Evolutionary conservation across 92 coral and sea anemone species (phyloP), one percentile per base, ranked within the genome.

Genomic region (Zoanthus sansibaricus): DNA sequence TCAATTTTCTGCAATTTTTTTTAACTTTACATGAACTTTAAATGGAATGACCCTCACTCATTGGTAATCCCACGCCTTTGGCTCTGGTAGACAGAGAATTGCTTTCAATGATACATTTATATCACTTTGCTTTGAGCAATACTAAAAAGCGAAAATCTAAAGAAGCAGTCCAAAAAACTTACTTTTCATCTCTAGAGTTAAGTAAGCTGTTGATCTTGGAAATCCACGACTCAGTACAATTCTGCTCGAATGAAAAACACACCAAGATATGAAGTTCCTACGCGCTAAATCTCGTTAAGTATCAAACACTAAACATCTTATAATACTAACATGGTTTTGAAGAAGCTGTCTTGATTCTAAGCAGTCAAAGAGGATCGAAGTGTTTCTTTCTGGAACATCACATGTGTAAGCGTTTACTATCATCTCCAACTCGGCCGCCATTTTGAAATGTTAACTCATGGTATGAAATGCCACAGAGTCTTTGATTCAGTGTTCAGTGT

Each of bases 351-450:
- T 90, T 75, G 95, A 89, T 59, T 91, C 79, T 59, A 93, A 87
- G 55, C 95, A 93, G 52, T 93, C 97, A 54, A 95, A 83, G 37
- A 97, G 77, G 76, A 97, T 88, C 1, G 94, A 59, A 6, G 72
- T 68, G 67, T 93, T 78, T 42, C 61, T 88, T 72, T 86, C 86
- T 31, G 91, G 88, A 49, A 87, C 73, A 13, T 90, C 86, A 71
- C 88, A 77, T 21, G 93, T 80, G 89, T 89, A 89, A 21, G 97
- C 83, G 78, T 88, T 84, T 7, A 92, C 90, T 67, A 90, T 77
- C 42, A 87, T 90, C 51, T 93, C 91, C n/a, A 93, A 73, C 20
- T 95, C 99, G 55, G 95, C 99, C 97, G 98, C 96, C 98, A 92
- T 96, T 72, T 96, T 92, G 91, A 47, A 71, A 61, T 37, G 14